Evolutionary conservation across 2,113 vertebrate species (phyloP).

Genomic region (Gambusia holbrooki): DNA sequence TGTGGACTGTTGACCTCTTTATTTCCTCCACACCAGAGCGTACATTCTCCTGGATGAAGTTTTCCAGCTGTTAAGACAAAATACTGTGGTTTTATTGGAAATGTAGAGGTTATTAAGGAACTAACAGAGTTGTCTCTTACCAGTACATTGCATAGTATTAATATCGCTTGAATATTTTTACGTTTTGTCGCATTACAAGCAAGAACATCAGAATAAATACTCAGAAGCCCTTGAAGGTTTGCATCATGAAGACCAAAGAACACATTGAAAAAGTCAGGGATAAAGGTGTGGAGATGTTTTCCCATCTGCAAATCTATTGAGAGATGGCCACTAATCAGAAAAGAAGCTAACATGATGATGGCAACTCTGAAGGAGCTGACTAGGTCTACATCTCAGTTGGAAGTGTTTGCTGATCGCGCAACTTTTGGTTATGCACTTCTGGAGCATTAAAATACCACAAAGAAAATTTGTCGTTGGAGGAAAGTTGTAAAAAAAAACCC

Average conservation of each 20-base stretch:
- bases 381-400: not conserved
- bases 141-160: not conserved
- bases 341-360: not conserved
- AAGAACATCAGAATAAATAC: not conserved
- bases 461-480: too few species aligned
- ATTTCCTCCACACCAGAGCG: constrained; percentile 76
- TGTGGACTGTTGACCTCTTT: constrained; percentile 73
- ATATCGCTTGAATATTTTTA: not conserved
- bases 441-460: not conserved
- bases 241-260: not conserved
- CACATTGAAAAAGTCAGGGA: not conserved
- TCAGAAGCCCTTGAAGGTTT: not conserved
- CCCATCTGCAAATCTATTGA: too few species aligned
- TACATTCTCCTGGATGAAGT: constrained; percentile 79
- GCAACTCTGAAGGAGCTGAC: not conserved
- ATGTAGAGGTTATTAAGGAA: not conserved
- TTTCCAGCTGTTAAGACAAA: constrained; percentile 75
- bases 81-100: constrained; percentile 24
- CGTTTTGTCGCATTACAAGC: not conserved
- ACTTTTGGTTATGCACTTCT: not conserved
- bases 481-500: not conserved
- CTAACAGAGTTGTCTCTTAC: not conserved
- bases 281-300: not conserved
- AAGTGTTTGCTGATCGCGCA: not conserved
- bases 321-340: not conserved